Evolutionary conservation across 2,113 vertebrate genomes (phyloP), one percentile per base, ranked within the genome.

Genomic region (Blennius ocellaris): DNA sequence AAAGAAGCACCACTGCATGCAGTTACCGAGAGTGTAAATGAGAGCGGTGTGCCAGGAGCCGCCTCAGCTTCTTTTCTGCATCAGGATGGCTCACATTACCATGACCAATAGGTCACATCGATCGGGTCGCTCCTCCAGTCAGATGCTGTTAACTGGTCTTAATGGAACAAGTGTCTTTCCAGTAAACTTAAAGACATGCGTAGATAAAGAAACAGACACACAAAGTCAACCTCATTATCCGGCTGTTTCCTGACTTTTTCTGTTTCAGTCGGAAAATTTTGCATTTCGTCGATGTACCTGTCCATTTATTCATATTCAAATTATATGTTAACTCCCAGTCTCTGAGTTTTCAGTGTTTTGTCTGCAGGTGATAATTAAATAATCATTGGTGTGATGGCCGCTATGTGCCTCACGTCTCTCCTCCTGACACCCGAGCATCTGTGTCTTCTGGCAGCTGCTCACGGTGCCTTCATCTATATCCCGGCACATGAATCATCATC

Each of bases 321-420:
- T 61, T 58, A 17, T 37, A 6, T 16, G 61, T 61, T 61, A 14
- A 68, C 65, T 49, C 41, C 43, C 49, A 56, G 41, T 65, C n/a
- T 51, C 49, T 41, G 21, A 56, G 51, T 43, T 65, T n/a, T 1
- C 43, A 45, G 17, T 37, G 36, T 49, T 45, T 49, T 69, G 63
- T 56, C 80, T 12, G 61, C 66, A 76, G 78, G 86, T 85, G 53
- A 85, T 89, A 86, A 91, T 87, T 82, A 91, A 89, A 82, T 85
- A 89, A 82, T 85, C 86, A 75, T 72, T 72, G 83, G 50, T 73
- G 16, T 12, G 12, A 63, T 53, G 73, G 67, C 75, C 47, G 37
- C 56, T 65, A 17, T 7, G 40, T 12, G 5, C 12, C 12, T 0
- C 2, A 11, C 17, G n/a, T 63, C 49, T 64, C 21, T 30, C 21